These are phyloP conservation scores for Campylorhamphus procurvoides DNA, from an alignment of 2,113 vertebrate species.

Conservation along the genomic window DNA sequence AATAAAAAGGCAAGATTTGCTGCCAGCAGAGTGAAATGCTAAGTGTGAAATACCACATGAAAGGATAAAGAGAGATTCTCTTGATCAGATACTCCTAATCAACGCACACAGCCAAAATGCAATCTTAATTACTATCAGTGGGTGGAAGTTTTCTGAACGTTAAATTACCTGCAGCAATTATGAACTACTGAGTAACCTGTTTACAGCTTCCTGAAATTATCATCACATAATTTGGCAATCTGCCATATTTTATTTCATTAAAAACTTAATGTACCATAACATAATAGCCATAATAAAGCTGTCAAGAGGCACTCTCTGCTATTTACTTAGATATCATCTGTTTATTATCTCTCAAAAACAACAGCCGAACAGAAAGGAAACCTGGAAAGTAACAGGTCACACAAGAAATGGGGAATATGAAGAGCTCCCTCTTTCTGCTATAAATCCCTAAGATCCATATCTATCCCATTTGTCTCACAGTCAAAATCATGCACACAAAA, in stretches of 20 bases:
- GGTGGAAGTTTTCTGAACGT: slow-evolving; percentile 59
- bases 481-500: background rate
- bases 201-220: slow-evolving; percentile 65
- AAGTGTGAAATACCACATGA: background rate
- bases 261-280: slow-evolving; percentile 54
- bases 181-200: slow-evolving; percentile 40
- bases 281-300: slow-evolving; percentile 57
- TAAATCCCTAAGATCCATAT: background rate
- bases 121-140: slow-evolving; percentile 55
- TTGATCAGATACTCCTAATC: slow-evolving; percentile 41
- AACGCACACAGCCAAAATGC: background rate
- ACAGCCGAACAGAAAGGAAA: slow-evolving; percentile 11
- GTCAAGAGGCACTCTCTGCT: slow-evolving; percentile 36
- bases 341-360: background rate
- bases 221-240: slow-evolving; percentile 58
- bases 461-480: background rate
- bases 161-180: slow-evolving; percentile 68
- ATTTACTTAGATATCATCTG: slow-evolving; percentile 33
- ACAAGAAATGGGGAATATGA: background rate
- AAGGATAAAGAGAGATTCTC: background rate
- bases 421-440: background rate
- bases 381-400: background rate
- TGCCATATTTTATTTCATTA: slow-evolving; percentile 63
- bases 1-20: slow-evolving; percentile 8
- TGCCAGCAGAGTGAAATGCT: background rate